Base-by-base conservation (phyloP, 2,888 invertebrate species). In the Xylophagus ater region DNA sequence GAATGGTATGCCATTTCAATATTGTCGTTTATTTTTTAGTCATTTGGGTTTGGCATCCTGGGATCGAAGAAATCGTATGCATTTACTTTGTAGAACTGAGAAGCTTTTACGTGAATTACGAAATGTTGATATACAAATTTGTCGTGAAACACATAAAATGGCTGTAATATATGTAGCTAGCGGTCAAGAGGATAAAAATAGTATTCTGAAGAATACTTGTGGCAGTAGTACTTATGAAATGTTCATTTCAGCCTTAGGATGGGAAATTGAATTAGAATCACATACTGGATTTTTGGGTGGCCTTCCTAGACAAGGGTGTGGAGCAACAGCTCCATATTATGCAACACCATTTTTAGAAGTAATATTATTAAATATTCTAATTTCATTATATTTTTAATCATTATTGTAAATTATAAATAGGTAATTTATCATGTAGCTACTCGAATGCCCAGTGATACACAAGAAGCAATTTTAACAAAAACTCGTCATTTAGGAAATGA, bases 161-260 rank as follows among this genome's bases (percentile, higher is more conserved):
- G 98, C 97, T 13, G 90, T 99, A 33, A 90, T 98, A 54, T 98
- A 94, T 66, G 96, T 98, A 13, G 92, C 84, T n/a, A 82, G 83
- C 32, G 96, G 96, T 0, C 98, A 98, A 60, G 96, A 97, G 64
- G 90, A 93, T 52, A 92, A 97, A 54, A 84, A 83, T 58, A 89
- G 93, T 28, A 96, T 98, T 53, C 55, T 76, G 29, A 57, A 55
- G n/a, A 99, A 98, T 61, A 77, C 81, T 24, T 81, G 82, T 47
- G 96, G 93, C 20, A 96, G 94, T 60, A 81, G 82, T 45, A 85
- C 84, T 23, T 99, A 93, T 62, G 96, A 98, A 65, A 83, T 81
- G 50, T 84, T 84, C 57, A 64, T 76, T 1, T 74, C 76, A 1
- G 76, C 76, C 0, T 55, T 76, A 10, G 76, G 76, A 15, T 76